Evolutionary conservation across 2,113 vertebrate genomes (phyloP), one percentile per base, ranked within the genome.

Genomic region (Miniopterus natalensis): DNA sequence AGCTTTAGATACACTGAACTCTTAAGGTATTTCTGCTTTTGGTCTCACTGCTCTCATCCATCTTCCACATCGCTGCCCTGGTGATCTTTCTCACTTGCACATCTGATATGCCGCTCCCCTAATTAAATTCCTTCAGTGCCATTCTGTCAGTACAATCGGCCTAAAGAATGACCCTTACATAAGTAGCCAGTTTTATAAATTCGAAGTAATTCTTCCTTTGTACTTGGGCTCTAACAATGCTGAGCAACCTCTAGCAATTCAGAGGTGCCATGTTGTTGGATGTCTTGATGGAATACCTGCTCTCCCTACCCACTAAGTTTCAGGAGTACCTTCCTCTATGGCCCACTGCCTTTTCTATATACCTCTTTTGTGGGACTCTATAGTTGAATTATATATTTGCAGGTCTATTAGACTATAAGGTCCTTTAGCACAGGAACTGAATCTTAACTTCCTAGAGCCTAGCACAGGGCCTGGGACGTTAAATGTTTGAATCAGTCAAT

Each of bases 371-470:
- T 49, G 57, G 11, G n/a, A 71, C 42, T 74, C 6, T 68, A 2
- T 49, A 42, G 47, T 89, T 86, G 17, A 90, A 51, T 66, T 85
- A 31, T 68, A 66, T 92, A 21, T 84, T 92, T 94, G 36, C 31
- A 11, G 53, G 29, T 95, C 74, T 95, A 0, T 87, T 80, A 74
- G 66, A 79, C 63, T 84, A 3, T 74, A 47, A 70, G 61, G 51
- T 66, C 15, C 59, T 84, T 90, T 70, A 71, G 65, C 23, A 45
- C 29, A 86, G 53, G 55, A 31, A 65, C 63, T 87, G 59, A 73
- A 53, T 92, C 86, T 85, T 88, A 45, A 90, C 27, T 97, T 95
- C 42, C 9, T 29, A 96, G 87, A 78, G 27, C 20, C 70, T 81
- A 89, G 55, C 20, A 31, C 59, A 17, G 36, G 63, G 13, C 53